Conservation (phyloP, 2,888 invertebrate species). For the Dryadula phaetusa region DNA sequence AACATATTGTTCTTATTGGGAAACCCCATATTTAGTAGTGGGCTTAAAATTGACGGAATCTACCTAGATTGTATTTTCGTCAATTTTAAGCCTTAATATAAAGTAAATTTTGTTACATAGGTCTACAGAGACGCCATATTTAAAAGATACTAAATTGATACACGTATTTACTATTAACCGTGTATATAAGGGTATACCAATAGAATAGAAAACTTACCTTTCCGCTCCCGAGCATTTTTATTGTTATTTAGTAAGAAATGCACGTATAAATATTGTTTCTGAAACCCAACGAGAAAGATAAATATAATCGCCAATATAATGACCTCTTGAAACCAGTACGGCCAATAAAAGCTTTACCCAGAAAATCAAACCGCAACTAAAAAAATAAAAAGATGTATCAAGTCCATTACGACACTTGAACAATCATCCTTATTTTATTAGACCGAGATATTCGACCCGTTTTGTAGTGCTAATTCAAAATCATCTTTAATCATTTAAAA, state of each 20-base stretch:
- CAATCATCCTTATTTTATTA: conserved; percentile 67
- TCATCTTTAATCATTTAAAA: conserved; percentile 23
- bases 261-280: not conserved
- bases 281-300: conserved; percentile 23
- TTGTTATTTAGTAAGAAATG: not conserved
- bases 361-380: conserved; percentile 35
- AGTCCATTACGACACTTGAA: conserved; percentile 63
- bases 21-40: too few species aligned
- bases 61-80: too few species aligned
- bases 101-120: too few species aligned
- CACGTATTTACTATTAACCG: too few species aligned
- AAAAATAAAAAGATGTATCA: conserved; percentile 42
- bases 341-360: conserved; percentile 48
- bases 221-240: not conserved
- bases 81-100: too few species aligned
- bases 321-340: conserved; percentile 49
- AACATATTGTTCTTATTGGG: too few species aligned
- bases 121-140: too few species aligned
- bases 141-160: too few species aligned
- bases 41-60: too few species aligned
- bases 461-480: conserved; percentile 3
- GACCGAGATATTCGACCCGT: conserved; percentile 52
- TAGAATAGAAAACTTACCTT: not conserved
- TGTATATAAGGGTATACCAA: too few species aligned
- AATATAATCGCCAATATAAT: conserved; percentile 40